phyloP scores from a whole-genome alignment of 2,888 invertebrate species.

The Acleris cristana region DNA sequence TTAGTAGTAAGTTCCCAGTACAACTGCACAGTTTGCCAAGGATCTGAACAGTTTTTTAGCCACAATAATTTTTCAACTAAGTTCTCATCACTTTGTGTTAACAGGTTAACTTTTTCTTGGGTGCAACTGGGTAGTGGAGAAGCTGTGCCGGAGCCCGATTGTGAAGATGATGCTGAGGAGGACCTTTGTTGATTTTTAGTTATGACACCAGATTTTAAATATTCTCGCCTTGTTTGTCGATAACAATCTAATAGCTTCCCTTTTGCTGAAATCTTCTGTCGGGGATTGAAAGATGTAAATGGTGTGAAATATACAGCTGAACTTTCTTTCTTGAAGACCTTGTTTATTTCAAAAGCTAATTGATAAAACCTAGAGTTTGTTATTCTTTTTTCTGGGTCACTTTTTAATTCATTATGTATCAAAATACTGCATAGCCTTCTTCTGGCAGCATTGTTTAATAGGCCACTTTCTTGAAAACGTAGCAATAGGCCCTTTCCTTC shows the following conservation, averaged over 20 bases:
- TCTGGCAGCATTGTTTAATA: slow-evolving; percentile 20
- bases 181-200: slow-evolving; percentile 1
- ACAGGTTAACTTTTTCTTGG: slow-evolving; percentile 14
- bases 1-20: slow-evolving; percentile 30
- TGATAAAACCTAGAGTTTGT: slow-evolving; percentile 12
- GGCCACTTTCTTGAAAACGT: slow-evolving; percentile 13
- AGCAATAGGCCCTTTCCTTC: slow-evolving; percentile 27
- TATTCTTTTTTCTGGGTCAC: slow-evolving; percentile 15
- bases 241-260: slow-evolving; percentile 33
- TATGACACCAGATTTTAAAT: slow-evolving; percentile 35
- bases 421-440: slow-evolving; percentile 12
- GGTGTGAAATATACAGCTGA: slow-evolving; percentile 36
- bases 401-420: slow-evolving; percentile 12
- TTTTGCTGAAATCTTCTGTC: slow-evolving; percentile 33
- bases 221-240: slow-evolving; percentile 19
- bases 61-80: slow-evolving; percentile 24
- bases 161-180: slow-evolving; percentile 4
- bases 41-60: slow-evolving; percentile 30
- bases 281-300: slow-evolving; percentile 28
- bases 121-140: slow-evolving; percentile 9
- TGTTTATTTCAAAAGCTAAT: slow-evolving; percentile 26
- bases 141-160: slow-evolving; percentile 3
- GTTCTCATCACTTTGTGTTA: slow-evolving; percentile 5
- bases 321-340: slow-evolving; percentile 32
- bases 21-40: slow-evolving; percentile 27